phyloP scores from a whole-genome alignment of 2,113 vertebrate species.

The Dromas ardeola region DNA sequence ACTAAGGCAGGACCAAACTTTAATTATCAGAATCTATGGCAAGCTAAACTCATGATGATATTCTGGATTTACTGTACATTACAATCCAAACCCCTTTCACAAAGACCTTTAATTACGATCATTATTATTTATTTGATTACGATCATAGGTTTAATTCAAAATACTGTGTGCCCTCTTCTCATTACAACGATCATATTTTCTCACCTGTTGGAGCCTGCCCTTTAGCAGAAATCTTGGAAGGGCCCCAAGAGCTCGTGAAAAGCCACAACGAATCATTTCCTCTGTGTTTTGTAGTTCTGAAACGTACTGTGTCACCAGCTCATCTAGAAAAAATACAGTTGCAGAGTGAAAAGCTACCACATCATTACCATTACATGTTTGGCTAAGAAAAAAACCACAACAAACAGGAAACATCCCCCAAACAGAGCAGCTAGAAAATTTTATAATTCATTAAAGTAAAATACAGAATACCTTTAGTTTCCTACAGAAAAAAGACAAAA shows the following conservation, averaged over 20 bases:
- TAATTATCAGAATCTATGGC: background rate
- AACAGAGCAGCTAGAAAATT: background rate
- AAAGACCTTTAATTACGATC: background rate
- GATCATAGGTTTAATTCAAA: background rate
- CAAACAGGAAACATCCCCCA: background rate
- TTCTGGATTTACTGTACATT: background rate
- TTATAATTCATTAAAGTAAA: background rate
- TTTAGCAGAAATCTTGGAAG: slow-evolving; percentile 86
- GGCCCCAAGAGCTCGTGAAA: slow-evolving; percentile 87
- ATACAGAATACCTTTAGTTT: background rate
- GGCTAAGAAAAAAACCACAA: background rate
- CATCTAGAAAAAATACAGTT: slow-evolving; percentile 67
- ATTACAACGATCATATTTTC: background rate
- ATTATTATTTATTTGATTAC: slow-evolving; percentile 1
- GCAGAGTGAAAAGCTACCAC: background rate
- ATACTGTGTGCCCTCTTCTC: background rate
- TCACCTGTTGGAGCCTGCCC: slow-evolving; percentile 86
- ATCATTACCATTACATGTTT: background rate
- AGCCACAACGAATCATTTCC: slow-evolving; percentile 88
- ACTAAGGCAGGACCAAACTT: background rate
- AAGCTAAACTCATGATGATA: background rate
- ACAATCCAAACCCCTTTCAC: background rate
- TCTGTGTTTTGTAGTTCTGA: slow-evolving; percentile 81
- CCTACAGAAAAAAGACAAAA: background rate
- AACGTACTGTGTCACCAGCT: slow-evolving; percentile 81